Evolutionary conservation across 2,888 invertebrate genomes (phyloP).

Genomic region (Chrysina gloriosa): DNA sequence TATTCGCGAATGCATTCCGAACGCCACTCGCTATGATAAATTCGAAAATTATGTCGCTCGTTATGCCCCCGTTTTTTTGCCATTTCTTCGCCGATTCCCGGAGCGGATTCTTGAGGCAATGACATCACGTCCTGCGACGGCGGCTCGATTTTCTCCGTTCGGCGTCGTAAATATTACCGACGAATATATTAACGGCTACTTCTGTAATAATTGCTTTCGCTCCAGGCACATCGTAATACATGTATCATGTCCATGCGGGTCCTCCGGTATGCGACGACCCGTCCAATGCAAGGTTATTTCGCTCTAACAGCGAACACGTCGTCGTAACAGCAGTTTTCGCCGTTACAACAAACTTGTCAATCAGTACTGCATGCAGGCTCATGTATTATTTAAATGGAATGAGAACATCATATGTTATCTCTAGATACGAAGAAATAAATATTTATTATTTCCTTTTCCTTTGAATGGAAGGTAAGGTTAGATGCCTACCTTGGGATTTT

Average conservation of each 20-base stretch:
- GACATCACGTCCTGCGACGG: neutral
- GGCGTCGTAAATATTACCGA: slow-evolving; percentile 1
- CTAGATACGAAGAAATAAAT: no score
- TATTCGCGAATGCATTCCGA: neutral
- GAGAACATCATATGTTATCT: no score
- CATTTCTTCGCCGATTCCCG: neutral
- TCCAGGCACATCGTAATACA: neutral
- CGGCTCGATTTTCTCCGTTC: neutral
- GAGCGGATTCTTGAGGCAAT: slow-evolving; percentile 4
- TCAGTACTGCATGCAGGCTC: no score
- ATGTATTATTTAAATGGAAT: no score
- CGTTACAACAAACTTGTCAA: no score
- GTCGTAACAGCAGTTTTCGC: neutral
- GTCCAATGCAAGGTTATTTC: neutral
- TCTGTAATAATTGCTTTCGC: slow-evolving; percentile 1
- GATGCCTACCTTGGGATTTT: no score
- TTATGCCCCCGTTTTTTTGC: neutral
- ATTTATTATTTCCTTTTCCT: no score
- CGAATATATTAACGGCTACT: slow-evolving; percentile 11
- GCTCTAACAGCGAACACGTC: neutral
- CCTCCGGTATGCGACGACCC: neutral
- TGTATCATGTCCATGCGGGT: slow-evolving; percentile 1
- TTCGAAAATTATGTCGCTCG: neutral
- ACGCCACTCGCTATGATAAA: neutral
- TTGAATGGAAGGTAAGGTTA: no score